A percentile compares a stretch with the other conserved stretches of the same genome.
Conservation (phyloP, 2,888 invertebrate species). For the Coelopa pilipes region DNA sequence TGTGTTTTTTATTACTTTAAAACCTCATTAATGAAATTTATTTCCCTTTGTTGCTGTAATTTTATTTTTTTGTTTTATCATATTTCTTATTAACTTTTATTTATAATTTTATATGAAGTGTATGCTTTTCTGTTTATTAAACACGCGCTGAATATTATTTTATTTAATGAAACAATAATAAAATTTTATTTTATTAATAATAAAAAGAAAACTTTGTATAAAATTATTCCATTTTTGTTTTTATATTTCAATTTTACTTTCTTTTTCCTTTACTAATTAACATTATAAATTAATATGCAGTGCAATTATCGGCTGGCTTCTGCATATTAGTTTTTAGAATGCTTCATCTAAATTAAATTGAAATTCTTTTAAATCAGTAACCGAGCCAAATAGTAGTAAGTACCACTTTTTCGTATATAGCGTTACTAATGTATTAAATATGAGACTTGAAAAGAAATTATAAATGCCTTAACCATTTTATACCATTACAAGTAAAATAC, state of each 20-base stretch:
- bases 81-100: slow-evolving; percentile 30
- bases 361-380: no score
- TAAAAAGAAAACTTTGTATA: slow-evolving; percentile 17
- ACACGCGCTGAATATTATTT: slow-evolving; percentile 21
- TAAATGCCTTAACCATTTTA: no score
- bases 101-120: slow-evolving; percentile 25
- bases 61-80: slow-evolving; percentile 32
- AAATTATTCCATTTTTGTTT: slow-evolving; percentile 17
- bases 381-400: no score
- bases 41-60: slow-evolving; percentile 36
- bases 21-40: slow-evolving; percentile 29
- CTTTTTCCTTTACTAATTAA: background rate
- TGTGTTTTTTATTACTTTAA: slow-evolving; percentile 38
- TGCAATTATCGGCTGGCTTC: no score
- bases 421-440: no score
- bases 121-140: slow-evolving; percentile 15
- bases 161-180: slow-evolving; percentile 28
- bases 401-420: no score
- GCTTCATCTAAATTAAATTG: no score
- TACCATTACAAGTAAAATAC: no score
- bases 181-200: slow-evolving; percentile 25
- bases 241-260: slow-evolving; percentile 21
- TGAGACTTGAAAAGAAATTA: no score
- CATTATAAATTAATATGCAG: no score
- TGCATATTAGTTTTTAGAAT: no score